These are phyloP conservation scores for Struthidea cinerea DNA, from an alignment of 2,113 vertebrate species.

Conservation along the genomic window DNA sequence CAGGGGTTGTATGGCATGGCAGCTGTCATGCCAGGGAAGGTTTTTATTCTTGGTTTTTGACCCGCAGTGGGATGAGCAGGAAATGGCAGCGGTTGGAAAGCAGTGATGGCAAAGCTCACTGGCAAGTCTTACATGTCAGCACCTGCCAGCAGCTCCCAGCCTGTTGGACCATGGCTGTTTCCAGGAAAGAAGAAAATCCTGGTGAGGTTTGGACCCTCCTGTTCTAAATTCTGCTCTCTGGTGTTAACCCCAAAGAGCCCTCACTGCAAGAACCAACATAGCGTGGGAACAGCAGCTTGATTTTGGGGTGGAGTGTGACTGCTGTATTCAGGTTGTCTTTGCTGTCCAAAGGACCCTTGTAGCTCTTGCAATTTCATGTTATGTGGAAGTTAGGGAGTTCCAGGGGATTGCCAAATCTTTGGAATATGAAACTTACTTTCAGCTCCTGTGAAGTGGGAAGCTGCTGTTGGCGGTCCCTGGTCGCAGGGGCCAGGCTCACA, in stretches of 20 bases:
- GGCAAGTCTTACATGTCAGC: background rate
- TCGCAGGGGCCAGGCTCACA: rapidly evolving
- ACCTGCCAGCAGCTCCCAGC: background rate
- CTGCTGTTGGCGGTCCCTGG: background rate
- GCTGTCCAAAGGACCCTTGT: background rate
- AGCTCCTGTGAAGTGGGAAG: background rate
- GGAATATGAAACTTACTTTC: background rate
- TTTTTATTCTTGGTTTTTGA: background rate
- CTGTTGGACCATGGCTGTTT: background rate
- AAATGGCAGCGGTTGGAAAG: background rate
- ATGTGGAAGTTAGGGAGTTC: background rate
- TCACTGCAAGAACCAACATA: background rate
- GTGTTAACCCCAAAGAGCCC: background rate
- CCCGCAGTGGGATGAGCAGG: background rate
- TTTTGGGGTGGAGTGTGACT: background rate
- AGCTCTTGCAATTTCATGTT: background rate
- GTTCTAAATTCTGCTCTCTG: background rate
- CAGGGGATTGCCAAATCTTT: background rate
- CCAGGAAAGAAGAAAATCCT: background rate
- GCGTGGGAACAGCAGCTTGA: background rate
- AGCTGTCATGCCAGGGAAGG: background rate
- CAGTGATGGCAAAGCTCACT: background rate
- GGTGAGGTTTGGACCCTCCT: background rate
- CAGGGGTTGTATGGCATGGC: background rate
- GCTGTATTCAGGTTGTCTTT: background rate